phyloP scores from a whole-genome alignment of 1,140 invertebrate genomes.

The Dermatophagoides farinae region DNA sequence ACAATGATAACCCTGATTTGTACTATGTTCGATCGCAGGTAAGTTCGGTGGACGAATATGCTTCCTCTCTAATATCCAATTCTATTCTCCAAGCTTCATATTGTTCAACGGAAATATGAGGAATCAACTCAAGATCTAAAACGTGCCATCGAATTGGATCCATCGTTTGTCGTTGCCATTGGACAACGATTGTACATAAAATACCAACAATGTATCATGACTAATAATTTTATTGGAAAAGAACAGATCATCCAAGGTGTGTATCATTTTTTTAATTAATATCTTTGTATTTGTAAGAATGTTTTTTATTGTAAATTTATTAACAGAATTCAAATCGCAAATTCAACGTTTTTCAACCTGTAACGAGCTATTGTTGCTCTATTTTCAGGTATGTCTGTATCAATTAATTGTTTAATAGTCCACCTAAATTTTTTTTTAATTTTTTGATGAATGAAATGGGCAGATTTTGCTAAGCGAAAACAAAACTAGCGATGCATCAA shows the following conservation, averaged over 20 bases:
- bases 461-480: conserved; percentile 53
- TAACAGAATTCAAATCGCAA: conserved; percentile 43
- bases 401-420: neutral
- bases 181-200: conserved; percentile 71
- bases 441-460: conserved; percentile 15
- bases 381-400: conserved; percentile 26
- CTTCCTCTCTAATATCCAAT: conserved; percentile 11
- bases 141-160: conserved; percentile 55
- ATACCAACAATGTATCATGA: conserved; percentile 28
- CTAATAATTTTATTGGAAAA: neutral
- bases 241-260: neutral
- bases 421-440: conserved; percentile 16
- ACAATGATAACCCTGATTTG: conserved; percentile 58
- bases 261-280: neutral
- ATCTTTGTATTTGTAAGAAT: neutral
- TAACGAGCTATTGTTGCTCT: conserved; percentile 52
- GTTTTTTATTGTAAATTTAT: neutral
- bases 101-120: conserved; percentile 54
- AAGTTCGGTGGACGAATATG: conserved; percentile 8
- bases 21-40: conserved; percentile 57
- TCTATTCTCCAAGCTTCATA: conserved; percentile 41
- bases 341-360: conserved; percentile 58
- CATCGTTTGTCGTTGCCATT: conserved; percentile 54
- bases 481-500: conserved; percentile 56
- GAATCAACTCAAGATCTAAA: conserved; percentile 60